A percentile compares a stretch with the other conserved stretches of the same genome.
Conservation (phyloP, 2,888 invertebrate species). For the Callosobruchus maculatus region DNA sequence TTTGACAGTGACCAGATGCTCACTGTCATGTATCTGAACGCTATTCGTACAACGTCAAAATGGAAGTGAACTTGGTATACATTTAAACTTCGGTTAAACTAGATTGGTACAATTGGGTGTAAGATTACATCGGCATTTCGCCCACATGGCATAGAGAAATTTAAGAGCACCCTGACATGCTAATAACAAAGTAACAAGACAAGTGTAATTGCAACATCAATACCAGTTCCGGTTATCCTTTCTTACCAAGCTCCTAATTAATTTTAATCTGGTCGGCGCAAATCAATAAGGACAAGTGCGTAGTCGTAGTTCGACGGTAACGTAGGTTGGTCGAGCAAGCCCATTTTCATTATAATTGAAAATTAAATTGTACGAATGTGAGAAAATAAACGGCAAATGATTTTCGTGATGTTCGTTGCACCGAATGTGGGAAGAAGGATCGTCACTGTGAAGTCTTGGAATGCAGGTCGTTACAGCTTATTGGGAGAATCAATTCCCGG, state of each 20-base stretch:
- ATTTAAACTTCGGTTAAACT: too few relatives aligned
- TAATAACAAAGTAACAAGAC: not conserved
- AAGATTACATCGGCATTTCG: too few relatives aligned
- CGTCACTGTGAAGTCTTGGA: not conserved
- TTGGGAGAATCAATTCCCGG: not conserved
- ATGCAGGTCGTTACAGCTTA: not conserved
- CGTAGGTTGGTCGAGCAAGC: not conserved
- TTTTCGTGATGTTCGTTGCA: not conserved
- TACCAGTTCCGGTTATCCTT: not conserved
- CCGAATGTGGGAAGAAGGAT: not conserved
- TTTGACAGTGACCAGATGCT: too few relatives aligned
- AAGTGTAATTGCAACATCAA: not conserved
- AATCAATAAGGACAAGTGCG: not conserved
- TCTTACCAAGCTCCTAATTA: not conserved
- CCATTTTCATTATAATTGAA: not conserved
- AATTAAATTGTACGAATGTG: not conserved
- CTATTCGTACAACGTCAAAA: too few relatives aligned
- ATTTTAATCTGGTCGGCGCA: not conserved
- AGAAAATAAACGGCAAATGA: not conserved
- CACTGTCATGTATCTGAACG: too few relatives aligned
- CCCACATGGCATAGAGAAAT: too few relatives aligned
- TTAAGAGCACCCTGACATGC: not conserved
- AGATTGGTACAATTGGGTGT: too few relatives aligned
- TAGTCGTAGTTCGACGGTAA: not conserved
- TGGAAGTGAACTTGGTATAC: too few relatives aligned